phyloP scores from a whole-genome alignment of 2,113 vertebrate genomes.

The Glaucomys volans region DNA sequence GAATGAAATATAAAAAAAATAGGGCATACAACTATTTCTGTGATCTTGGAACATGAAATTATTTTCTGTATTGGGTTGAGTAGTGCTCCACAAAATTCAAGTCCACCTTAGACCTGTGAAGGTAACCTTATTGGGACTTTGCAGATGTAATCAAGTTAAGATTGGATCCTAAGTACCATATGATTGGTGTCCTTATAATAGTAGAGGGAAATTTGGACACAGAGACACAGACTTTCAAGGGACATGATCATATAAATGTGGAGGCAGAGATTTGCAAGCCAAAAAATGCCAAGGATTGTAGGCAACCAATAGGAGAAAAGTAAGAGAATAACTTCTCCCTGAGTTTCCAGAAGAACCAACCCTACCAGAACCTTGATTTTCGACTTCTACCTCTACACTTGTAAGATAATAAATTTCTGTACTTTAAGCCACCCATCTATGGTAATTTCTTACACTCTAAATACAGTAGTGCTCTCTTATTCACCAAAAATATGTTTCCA shows the following conservation, averaged over 20 bases:
- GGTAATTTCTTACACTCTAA: not conserved
- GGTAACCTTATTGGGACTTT: not conserved
- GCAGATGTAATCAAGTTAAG: not conserved
- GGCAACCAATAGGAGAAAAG: not conserved
- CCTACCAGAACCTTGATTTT: not conserved
- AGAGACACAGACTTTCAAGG: not conserved
- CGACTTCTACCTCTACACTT: not conserved
- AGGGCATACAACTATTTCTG: not conserved
- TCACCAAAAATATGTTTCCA: not conserved
- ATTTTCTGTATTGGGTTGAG: not conserved
- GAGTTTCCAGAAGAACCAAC: not conserved
- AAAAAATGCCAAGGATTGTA: not conserved
- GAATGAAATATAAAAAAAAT: not conserved
- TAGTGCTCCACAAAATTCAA: not conserved
- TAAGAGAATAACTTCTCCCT: not conserved
- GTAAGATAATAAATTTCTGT: not conserved
- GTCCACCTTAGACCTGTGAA: not conserved
- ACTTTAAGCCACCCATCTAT: not conserved
- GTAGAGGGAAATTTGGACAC: not conserved
- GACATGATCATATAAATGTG: not conserved
- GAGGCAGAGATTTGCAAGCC: not conserved
- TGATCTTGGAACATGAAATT: not conserved
- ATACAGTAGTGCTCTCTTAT: not conserved
- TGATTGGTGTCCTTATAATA: not conserved
- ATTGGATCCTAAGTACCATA: not conserved